These are phyloP conservation scores for Mythimna albipuncta DNA, from an alignment of 2,888 invertebrate species.

Conservation along the genomic window DNA sequence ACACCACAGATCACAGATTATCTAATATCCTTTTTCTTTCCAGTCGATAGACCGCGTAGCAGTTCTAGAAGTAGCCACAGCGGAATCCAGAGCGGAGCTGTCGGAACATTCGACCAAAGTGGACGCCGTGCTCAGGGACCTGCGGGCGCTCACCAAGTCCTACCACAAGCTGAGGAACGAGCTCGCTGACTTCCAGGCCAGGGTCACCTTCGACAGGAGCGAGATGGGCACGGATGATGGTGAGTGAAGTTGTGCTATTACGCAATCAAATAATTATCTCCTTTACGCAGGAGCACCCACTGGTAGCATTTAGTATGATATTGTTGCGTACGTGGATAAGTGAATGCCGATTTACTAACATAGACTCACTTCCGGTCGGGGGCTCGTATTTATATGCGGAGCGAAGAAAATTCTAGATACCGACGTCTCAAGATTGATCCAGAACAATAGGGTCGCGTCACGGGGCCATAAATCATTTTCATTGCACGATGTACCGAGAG, in stretches of 20 bases:
- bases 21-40: not conserved
- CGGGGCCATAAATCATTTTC: too few species aligned
- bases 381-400: too few species aligned
- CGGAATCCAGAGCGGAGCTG: constrained; percentile 86
- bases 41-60: constrained; percentile 84
- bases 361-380: too few species aligned
- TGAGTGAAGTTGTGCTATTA: constrained; percentile 55
- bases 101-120: constrained; percentile 77
- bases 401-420: too few species aligned
- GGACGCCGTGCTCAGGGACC: constrained; percentile 79
- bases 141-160: constrained; percentile 85
- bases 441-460: too few species aligned
- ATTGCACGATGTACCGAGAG: too few species aligned
- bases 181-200: constrained; percentile 84
- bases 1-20: too few species aligned
- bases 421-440: too few species aligned
- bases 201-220: constrained; percentile 77
- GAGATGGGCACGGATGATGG: constrained; percentile 84
- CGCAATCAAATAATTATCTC: not conserved
- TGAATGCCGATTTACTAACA: too few species aligned
- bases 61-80: constrained; percentile 88
- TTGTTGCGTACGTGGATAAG: too few species aligned
- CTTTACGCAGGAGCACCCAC: too few species aligned
- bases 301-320: too few species aligned
- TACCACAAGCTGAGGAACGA: constrained; percentile 84